Evolutionary conservation across 2,797 vertebrate genomes (phyloP).

Genomic region (Lithobates pipiens): DNA sequence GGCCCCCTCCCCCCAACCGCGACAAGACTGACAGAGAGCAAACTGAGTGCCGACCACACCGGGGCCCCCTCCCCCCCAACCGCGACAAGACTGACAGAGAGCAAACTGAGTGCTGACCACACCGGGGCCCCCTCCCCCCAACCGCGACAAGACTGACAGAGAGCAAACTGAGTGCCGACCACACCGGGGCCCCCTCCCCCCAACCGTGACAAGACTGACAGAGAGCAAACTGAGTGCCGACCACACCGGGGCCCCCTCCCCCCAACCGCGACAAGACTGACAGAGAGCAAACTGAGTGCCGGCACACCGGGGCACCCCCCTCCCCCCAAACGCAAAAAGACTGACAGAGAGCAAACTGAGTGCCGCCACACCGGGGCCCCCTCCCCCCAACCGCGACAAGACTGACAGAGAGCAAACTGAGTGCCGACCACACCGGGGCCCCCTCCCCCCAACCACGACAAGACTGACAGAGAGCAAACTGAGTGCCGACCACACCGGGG

Average conservation of each 20-base stretch:
- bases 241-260: neutral
- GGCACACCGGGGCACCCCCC: neutral
- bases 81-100: too few relatives aligned
- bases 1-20: neutral
- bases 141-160: too few relatives aligned
- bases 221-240: too few relatives aligned
- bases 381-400: neutral
- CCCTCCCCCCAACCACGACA: neutral
- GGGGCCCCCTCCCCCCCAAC: neutral
- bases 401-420: too few relatives aligned
- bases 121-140: neutral
- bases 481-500: neutral
- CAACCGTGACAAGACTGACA: neutral
- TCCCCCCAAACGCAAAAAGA: neutral
- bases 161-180: too few relatives aligned
- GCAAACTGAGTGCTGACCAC: neutral
- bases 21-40: too few relatives aligned
- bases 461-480: too few relatives aligned
- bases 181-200: neutral
- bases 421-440: neutral
- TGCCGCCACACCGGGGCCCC: neutral
- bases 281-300: too few relatives aligned
- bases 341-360: too few relatives aligned
- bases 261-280: neutral
- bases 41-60: neutral